These are phyloP conservation scores for Lateolabrax maculatus DNA, from an alignment of 2,797 vertebrate genomes.

Conservation along the genomic window DNA sequence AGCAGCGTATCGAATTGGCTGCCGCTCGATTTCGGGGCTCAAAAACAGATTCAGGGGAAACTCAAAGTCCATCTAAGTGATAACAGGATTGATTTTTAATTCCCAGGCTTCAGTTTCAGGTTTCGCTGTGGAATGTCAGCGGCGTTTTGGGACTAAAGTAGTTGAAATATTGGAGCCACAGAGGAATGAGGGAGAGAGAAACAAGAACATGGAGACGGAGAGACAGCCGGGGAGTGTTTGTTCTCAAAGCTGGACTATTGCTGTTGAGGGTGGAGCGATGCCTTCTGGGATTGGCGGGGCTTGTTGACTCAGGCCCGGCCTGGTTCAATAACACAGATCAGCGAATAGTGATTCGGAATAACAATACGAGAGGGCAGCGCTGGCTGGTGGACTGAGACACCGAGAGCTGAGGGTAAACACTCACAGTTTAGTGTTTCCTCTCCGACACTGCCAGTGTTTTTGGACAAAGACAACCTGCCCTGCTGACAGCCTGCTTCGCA, in stretches of 20 bases:
- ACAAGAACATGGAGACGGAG: slow-evolving; percentile 15
- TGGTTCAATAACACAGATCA: slow-evolving; percentile 65
- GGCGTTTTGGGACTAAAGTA: slow-evolving; percentile 11
- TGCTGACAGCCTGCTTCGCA: slow-evolving; percentile 32
- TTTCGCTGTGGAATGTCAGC: slow-evolving; percentile 55
- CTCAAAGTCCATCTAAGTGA: slow-evolving; percentile 20
- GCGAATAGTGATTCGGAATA: slow-evolving; percentile 59
- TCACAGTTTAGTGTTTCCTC: slow-evolving; percentile 57
- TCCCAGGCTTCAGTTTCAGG: slow-evolving; percentile 36
- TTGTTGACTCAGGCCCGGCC: slow-evolving; percentile 60
- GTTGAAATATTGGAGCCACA: slow-evolving; percentile 26
- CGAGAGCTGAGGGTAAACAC: slow-evolving; percentile 52
- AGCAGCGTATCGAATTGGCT: slow-evolving; percentile 13
- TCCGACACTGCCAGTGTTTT: slow-evolving; percentile 25
- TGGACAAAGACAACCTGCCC: slow-evolving; percentile 49
- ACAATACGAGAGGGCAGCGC: slow-evolving; percentile 32
- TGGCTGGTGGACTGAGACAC: neutral
- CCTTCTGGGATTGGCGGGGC: slow-evolving; percentile 65
- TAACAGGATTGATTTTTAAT: slow-evolving; percentile 47
- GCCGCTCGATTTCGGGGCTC: neutral
- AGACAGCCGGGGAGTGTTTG: slow-evolving; percentile 63
- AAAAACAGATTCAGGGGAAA: slow-evolving; percentile 19
- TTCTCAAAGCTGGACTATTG: slow-evolving; percentile 71
- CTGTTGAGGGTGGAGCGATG: slow-evolving; percentile 66
- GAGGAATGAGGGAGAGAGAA: slow-evolving; percentile 21